Percentiles rank a stretch among this genome's conserved stretches.
These are phyloP conservation scores for Hemithea aestivaria DNA, from an alignment of 2,888 invertebrate genomes.

Conservation along the genomic window DNA sequence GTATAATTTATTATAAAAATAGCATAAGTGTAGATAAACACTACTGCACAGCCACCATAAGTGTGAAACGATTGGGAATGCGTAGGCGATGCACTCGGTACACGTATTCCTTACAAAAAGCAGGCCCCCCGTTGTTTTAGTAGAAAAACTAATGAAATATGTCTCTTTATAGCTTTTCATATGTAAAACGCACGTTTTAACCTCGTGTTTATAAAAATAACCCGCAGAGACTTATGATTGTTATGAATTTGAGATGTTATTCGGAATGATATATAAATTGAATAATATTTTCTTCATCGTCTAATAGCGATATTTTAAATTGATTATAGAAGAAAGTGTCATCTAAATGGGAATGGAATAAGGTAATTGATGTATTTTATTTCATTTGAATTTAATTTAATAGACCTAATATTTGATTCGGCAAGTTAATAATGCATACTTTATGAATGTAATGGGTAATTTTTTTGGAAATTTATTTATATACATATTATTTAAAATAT, in stretches of 20 bases:
- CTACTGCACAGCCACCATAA: conserved; percentile 69
- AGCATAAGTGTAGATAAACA: conserved; percentile 54
- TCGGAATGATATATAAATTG: conserved; percentile 27
- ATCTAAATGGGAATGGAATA: conserved; percentile 12
- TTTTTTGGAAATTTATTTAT: too few species aligned
- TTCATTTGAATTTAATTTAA: conserved; percentile 7
- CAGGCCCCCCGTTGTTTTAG: conserved; percentile 75
- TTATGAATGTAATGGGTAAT: too few species aligned
- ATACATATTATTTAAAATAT: too few species aligned
- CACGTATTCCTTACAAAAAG: conserved; percentile 70
- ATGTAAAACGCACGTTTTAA: conserved; percentile 59
- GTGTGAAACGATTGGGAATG: conserved; percentile 68
- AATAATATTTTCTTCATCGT: conserved; percentile 33
- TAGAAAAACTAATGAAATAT: conserved; percentile 73
- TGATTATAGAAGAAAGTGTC: conserved; percentile 21
- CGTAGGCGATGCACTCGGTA: conserved; percentile 67
- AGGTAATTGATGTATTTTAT: conserved; percentile 11
- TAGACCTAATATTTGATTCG: too few species aligned
- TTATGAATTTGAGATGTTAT: conserved; percentile 22
- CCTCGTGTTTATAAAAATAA: conserved; percentile 55
- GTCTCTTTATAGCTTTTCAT: conserved; percentile 65
- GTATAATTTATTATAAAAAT: conserved; percentile 64
- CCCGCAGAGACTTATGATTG: conserved; percentile 36
- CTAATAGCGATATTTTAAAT: conserved; percentile 30
- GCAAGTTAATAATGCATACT: too few species aligned